Evolutionary conservation across 2,113 vertebrate genomes (phyloP), one percentile per base, ranked within the genome.

Genomic region (Willisornis vidua): DNA sequence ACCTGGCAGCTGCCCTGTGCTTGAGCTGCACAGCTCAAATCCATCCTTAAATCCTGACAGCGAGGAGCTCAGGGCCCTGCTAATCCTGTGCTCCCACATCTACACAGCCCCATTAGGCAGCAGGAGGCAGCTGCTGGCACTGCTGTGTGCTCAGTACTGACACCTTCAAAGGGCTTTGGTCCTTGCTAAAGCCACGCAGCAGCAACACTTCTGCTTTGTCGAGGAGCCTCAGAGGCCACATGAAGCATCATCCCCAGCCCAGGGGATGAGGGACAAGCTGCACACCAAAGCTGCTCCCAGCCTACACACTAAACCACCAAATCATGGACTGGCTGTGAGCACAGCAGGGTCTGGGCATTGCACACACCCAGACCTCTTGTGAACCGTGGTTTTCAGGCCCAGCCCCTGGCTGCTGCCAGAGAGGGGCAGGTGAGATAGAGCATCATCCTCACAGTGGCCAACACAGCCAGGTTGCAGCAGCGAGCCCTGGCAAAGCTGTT

Each of bases 261-360:
- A 1, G 7, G 18, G 12, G 9, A 33, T 6, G 33, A 37, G 41
- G 55, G 29, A 63, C 8, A 49, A 41, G 5, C 19, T 72, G n/a
- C n/a, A n/a, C n/a, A n/a, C n/a, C n/a, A n/a, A n/a, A n/a, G n/a
- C 39, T 7, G 31, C 17, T 54, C 23, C 23, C 22, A 37, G 31
- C 18, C 18, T 19, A 13, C n/a, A 26, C 23, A 31, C 7, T 66
- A 86, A 87, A 43, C 7, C 73, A 58, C 10, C n/a, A 61, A 12
- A 23, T 6, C n/a, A 9, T 1, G 0, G 0, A 8, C 16, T 0
- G 3, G 29, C 59, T 20, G 11, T 0, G 18, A 48, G 37, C 2
- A 1, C 1, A 0, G 49, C 35, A 7, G 76, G 31, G 3, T 3
- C 22, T 33, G 46, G 35, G 26, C 37, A 25, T 3, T 2, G 5